These are phyloP conservation scores for Hecatera dysodea DNA, from an alignment of 2,888 invertebrate species.

Conservation along the genomic window DNA sequence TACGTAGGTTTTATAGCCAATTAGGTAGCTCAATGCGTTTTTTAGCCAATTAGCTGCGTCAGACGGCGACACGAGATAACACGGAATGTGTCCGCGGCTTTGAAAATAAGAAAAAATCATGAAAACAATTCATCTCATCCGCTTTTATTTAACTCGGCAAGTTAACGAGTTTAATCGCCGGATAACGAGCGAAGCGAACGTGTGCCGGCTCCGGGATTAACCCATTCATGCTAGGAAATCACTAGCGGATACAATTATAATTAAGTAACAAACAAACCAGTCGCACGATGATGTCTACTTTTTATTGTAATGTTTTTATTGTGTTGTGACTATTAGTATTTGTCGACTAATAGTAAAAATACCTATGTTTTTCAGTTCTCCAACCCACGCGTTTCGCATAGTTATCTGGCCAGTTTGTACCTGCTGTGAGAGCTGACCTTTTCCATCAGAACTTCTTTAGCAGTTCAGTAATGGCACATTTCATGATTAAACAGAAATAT, in stretches of 20 bases:
- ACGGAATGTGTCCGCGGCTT: neutral
- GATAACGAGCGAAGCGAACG: constrained; percentile 57
- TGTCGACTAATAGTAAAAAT: too few relatives aligned
- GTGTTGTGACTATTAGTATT: too few relatives aligned
- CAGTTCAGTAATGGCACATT: too few relatives aligned
- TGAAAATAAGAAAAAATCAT: neutral
- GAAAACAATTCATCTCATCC: constrained; percentile 17
- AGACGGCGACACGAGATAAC: neutral
- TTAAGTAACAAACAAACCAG: neutral
- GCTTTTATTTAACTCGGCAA: constrained; percentile 2
- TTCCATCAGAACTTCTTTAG: too few relatives aligned
- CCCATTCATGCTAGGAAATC: neutral
- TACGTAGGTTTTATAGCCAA: too few relatives aligned
- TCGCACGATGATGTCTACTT: neutral
- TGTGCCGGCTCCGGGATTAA: constrained; percentile 21
- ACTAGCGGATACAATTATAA: constrained; percentile 2
- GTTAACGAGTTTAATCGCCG: constrained; percentile 66
- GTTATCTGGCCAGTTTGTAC: too few relatives aligned
- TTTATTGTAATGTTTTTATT: neutral
- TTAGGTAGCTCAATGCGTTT: too few relatives aligned
- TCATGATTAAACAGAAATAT: too few relatives aligned
- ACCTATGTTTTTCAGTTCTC: too few relatives aligned
- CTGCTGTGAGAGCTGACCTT: too few relatives aligned
- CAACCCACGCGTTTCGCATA: too few relatives aligned
- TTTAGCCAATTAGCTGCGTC: neutral